Evolutionary conservation across 2,113 vertebrate genomes (phyloP), one percentile per base, ranked within the genome.

Genomic region (Entosphenus tridentatus): DNA sequence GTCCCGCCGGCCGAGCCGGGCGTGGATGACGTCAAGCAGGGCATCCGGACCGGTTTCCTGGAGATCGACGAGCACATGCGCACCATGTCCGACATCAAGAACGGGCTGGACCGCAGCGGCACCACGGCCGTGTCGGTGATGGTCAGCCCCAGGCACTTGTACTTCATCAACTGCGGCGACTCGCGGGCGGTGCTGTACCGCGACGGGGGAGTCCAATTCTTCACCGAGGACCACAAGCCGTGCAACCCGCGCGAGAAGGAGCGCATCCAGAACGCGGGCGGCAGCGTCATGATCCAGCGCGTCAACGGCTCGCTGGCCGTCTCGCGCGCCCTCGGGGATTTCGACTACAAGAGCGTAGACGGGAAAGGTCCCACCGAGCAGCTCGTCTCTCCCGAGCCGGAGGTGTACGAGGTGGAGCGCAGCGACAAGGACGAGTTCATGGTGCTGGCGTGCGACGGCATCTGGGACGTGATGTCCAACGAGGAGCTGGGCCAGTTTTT

Each of bases 391-490:
- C 69, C 69, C 1, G 69, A 70, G 10, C 69, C 69, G 2, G 69
- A 70, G 69, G 69, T 67, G 12, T 58, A 58, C 55, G 69, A 56
- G 1, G 55, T 70, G 17, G 57, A 67, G 69, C 69, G 69, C 2
- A 21, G 56, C 9, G 57, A 17, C n/a, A 39, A 39, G 8, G 69
- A 67, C 18, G 69, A 70, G 56, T 70, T 70, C 55, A 58, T 55
- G 12, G 16, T 70, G 16, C 17, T 70, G 69, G 69, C 69, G 9
- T 70, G 69, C 17, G 69, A 70, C 14, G 69, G 69, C 2, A 67
- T 70, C n/a, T 70, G 69, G 69, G 69, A 70, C 11, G 69, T 70
- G 10, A 70, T 70, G 69, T 39, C 21, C 57, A 70, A 70, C 14
- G 69, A 70, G 69, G 69, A 70, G 56, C 57, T 70, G 57, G 57